Base-by-base conservation (phyloP, 2,797 vertebrate species). In the Acanthurus lineatus region DNA sequence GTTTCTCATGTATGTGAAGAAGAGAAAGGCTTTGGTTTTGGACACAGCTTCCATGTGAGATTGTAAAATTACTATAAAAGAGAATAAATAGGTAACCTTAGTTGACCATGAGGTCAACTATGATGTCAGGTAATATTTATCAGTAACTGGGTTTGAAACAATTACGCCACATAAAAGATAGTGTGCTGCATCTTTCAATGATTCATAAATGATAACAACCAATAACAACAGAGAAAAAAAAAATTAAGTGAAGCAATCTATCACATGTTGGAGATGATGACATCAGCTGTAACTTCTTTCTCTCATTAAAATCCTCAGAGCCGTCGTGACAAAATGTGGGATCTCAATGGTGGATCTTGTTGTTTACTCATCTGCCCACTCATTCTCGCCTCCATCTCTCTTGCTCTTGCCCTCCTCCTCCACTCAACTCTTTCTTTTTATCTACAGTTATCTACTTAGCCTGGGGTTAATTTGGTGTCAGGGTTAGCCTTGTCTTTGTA, bases 271-370 rank as follows among this genome's bases (percentile, higher is more conserved):
- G 2, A 14, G 74, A 87, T 90, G 86, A 86, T 90, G 86, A 89
- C 86, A 92, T 88, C 85, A 80, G 58, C 67, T 22, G 51, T 63
- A 90, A 88, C 78, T 78, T 56, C 3, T 74, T 64, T 67, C 60
- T 65, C 71, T 77, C 51, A 80, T 79, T 79, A 76, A 69, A 79
- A 68, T 78, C 28, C 57, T 71, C 22, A 62, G 61, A 63, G 70
- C 66, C 79, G 72, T 47, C 63, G 61, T 22, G 25, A 48, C 25
- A 63, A 68, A 42, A 25, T 69, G 57, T 68, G 38, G 38, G n/a
- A 67, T 76, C 14, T 82, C 64, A 51, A 64, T 57, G 67, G 22
- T 53, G 60, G 58, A 78, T 69, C 73, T 61, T 48, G 59, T 45
- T 72, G 61, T 80, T 78, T 79, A 65, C 38, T 69, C 47, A 54